These are phyloP conservation scores for Willowsia nigromaculata DNA, from an alignment of 2,888 invertebrate species.

Conservation along the genomic window DNA sequence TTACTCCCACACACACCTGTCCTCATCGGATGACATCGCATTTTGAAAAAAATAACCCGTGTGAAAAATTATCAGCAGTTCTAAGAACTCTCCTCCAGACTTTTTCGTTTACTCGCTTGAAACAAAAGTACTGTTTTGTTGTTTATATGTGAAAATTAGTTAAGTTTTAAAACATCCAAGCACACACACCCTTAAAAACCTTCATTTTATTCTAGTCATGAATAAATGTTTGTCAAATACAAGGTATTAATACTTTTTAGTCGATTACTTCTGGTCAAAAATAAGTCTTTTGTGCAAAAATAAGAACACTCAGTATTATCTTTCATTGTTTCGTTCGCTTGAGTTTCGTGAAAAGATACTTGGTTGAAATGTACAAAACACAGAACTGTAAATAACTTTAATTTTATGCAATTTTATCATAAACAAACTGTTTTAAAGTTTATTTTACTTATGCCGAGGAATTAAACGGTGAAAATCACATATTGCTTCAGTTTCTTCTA, in stretches of 20 bases:
- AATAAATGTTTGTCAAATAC: constrained; percentile 56
- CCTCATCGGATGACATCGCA: not conserved
- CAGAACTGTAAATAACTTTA: no score
- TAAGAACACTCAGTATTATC: not conserved
- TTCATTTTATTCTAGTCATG: constrained; percentile 63
- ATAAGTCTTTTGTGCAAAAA: not conserved
- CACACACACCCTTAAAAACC: not conserved
- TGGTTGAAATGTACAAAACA: no score
- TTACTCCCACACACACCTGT: constrained; percentile 52
- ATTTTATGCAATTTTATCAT: no score
- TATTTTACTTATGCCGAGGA: not conserved
- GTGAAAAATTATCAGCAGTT: not conserved
- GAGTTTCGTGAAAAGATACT: not conserved
- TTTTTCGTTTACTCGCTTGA: no score
- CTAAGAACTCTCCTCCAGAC: no score
- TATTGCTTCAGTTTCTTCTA: not conserved
- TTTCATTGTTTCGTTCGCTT: not conserved
- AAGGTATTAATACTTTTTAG: constrained; percentile 7
- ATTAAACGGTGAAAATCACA: constrained; percentile 61
- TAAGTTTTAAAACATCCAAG: not conserved
- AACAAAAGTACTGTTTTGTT: not conserved
- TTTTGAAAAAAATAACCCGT: no score
- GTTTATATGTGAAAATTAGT: not conserved
- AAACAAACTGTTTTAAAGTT: no score
- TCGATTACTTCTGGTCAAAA: constrained; percentile 57